Conservation (phyloP, 2,797 vertebrate genomes). For the Remorina albescens region DNA sequence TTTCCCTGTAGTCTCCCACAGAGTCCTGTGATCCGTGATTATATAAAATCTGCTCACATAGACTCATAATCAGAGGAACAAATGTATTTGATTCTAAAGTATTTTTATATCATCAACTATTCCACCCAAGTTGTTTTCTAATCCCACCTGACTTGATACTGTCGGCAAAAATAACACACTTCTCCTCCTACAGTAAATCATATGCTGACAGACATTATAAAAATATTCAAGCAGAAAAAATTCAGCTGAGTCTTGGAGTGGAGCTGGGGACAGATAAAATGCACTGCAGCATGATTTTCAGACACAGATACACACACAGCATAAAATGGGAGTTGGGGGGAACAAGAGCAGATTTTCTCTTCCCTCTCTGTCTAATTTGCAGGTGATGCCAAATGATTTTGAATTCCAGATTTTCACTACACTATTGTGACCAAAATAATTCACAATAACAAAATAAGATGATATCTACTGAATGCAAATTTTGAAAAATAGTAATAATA, state of each 20-base stretch:
- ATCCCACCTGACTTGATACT: slow-evolving; percentile 47
- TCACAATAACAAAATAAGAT: too few relatives aligned
- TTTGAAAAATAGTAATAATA: too few relatives aligned
- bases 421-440: too few relatives aligned
- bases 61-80: slow-evolving; percentile 21
- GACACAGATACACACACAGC: slow-evolving; percentile 23
- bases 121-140: slow-evolving; percentile 38
- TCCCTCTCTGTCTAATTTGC: slow-evolving; percentile 9
- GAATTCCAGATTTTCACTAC: too few relatives aligned
- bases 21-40: slow-evolving; percentile 46
- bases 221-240: slow-evolving; percentile 62
- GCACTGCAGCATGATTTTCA: slow-evolving; percentile 50
- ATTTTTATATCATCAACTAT: slow-evolving; percentile 22
- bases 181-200: slow-evolving; percentile 26
- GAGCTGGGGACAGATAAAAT: slow-evolving; percentile 63
- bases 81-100: slow-evolving; percentile 31
- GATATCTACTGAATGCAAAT: too few relatives aligned
- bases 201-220: slow-evolving; percentile 47
- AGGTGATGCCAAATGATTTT: slow-evolving; percentile 17
- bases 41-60: slow-evolving; percentile 29
- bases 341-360: slow-evolving; percentile 10
- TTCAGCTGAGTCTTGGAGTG: slow-evolving; percentile 55
- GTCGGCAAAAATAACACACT: slow-evolving; percentile 33
- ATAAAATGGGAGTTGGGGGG: slow-evolving; percentile 6
- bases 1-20: slow-evolving; percentile 22